Percentiles rank a stretch among this genome's conserved stretches.
phyloP scores from a whole-genome alignment of 2,888 invertebrate genomes.

The Vannuccia rotundouncinata region DNA sequence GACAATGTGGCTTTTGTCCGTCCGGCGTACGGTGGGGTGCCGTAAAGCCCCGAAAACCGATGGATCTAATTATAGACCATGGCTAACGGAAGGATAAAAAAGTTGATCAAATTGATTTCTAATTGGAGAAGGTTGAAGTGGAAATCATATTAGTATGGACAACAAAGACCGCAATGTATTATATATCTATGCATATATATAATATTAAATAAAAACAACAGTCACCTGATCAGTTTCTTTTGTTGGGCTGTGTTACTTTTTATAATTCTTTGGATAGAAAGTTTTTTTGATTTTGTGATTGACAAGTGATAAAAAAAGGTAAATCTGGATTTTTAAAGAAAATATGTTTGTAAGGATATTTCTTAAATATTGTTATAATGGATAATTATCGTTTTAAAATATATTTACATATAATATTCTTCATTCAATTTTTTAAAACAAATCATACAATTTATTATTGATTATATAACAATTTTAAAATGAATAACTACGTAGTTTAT shows the following conservation, averaged over 20 bases:
- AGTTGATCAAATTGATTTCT: background rate
- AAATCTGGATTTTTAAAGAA: no score
- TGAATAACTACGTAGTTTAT: no score
- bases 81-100: background rate
- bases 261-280: background rate
- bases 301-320: background rate
- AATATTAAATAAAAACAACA: background rate
- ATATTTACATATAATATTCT: no score
- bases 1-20: slow-evolving; percentile 3
- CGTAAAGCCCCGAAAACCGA: background rate
- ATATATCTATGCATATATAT: background rate
- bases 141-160: background rate
- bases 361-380: no score
- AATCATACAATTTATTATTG: no score
- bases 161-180: no score
- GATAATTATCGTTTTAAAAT: no score
- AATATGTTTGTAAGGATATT: no score
- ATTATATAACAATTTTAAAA: no score
- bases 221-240: background rate
- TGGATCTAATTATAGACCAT: slow-evolving; percentile 9
- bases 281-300: background rate
- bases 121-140: background rate
- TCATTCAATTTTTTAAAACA: no score
- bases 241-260: background rate
- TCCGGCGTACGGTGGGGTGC: background rate